These are phyloP conservation scores for Dione juno DNA, from an alignment of 2,888 invertebrate species.

Conservation along the genomic window DNA sequence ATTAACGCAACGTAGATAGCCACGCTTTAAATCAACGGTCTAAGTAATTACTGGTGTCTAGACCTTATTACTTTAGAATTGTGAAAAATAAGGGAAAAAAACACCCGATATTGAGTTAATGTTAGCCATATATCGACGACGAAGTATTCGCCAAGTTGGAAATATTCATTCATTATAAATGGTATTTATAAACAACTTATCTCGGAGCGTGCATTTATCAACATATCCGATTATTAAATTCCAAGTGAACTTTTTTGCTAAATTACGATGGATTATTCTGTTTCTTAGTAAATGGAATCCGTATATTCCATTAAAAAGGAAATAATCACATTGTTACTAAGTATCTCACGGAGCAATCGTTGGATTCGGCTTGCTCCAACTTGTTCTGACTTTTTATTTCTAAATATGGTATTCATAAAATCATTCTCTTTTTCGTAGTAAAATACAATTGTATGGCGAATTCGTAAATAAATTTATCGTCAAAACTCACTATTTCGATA, in stretches of 20 bases:
- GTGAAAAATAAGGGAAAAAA: constrained; percentile 24
- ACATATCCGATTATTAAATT: constrained; percentile 35
- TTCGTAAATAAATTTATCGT: constrained; percentile 38
- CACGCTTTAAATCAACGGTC: constrained; percentile 6
- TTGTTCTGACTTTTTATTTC: constrained; percentile 44
- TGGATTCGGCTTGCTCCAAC: constrained; percentile 46
- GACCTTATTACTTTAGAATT: constrained; percentile 18
- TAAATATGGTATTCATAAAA: constrained; percentile 64
- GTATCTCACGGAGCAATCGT: constrained; percentile 60
- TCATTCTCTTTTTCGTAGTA: constrained; percentile 57
- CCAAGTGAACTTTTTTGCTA: constrained; percentile 32
- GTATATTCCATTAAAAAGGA: constrained; percentile 38
- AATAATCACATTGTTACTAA: constrained; percentile 59
- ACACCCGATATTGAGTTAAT: constrained; percentile 20
- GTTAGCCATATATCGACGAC: constrained; percentile 19
- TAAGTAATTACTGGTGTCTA: constrained; percentile 22
- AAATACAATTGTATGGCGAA: constrained; percentile 44
- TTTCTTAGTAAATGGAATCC: constrained; percentile 37
- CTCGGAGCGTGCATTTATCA: constrained; percentile 29
- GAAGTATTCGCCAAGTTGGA: constrained; percentile 31
- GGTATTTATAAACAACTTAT: constrained; percentile 32
- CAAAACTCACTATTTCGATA: constrained; percentile 39
- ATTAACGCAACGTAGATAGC: constrained; percentile 9
- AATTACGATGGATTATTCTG: constrained; percentile 32
- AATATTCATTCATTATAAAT: constrained; percentile 33